phyloP scores from a whole-genome alignment of 2,113 vertebrate genomes.

The Boulengeromyrus knoepffleri region DNA sequence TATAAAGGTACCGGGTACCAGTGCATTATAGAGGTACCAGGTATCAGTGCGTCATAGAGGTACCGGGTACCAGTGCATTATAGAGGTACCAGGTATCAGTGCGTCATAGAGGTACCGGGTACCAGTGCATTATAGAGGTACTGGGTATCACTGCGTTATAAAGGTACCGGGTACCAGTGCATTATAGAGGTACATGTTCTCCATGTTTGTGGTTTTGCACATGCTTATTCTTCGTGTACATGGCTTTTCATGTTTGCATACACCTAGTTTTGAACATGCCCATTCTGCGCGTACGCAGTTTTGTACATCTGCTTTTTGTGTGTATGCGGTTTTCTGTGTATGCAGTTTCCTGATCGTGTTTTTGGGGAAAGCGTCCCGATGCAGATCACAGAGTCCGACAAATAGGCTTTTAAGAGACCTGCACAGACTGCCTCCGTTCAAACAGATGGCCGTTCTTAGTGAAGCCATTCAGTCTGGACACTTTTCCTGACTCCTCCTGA shows the following conservation, averaged over 20 bases:
- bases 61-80: too few species aligned
- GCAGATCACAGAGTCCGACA: not conserved
- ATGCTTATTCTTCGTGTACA: not conserved
- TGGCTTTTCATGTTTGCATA: not conserved
- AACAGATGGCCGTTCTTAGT: not conserved
- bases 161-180: too few species aligned
- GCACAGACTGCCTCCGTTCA: not conserved
- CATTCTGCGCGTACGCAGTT: not conserved
- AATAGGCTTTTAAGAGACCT: not conserved
- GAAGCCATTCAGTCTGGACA: constrained; percentile 4
- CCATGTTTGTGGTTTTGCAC: not conserved
- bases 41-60: too few species aligned
- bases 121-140: too few species aligned
- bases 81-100: too few species aligned
- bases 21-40: too few species aligned
- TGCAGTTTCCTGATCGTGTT: not conserved
- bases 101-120: too few species aligned
- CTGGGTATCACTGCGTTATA: too few species aligned
- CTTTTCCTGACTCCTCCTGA: not conserved
- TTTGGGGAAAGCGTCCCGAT: not conserved
- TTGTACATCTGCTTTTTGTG: not conserved
- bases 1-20: too few species aligned
- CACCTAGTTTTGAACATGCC: not conserved
- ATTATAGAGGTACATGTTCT: not conserved
- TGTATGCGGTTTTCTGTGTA: not conserved